phyloP scores from a whole-genome alignment of 2,113 vertebrate genomes.

The Prolemur simus region DNA sequence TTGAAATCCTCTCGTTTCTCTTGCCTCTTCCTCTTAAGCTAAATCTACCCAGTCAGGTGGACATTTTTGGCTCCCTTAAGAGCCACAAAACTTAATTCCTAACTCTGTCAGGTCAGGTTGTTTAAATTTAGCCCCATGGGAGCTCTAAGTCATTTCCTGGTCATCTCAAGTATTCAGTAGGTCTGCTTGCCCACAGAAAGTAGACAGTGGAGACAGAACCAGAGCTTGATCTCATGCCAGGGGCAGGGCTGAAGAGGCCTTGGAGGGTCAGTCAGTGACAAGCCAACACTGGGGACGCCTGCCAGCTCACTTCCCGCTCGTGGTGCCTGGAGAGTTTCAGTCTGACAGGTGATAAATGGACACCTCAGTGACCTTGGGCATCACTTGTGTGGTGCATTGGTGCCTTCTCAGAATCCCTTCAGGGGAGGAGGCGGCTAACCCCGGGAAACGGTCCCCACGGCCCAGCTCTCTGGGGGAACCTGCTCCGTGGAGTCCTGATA shows the following conservation, averaged over 20 bases:
- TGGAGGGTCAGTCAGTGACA: neutral
- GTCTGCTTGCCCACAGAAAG: neutral
- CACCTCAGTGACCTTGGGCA: neutral
- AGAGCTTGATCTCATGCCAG: neutral
- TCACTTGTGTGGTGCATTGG: neutral
- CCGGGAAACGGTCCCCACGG: neutral
- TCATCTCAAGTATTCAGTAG: neutral
- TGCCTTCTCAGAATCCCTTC: neutral
- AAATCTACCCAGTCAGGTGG: neutral
- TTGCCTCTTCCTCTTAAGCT: constrained; percentile 2
- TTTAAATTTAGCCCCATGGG: neutral
- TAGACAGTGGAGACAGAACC: neutral
- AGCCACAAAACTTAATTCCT: neutral
- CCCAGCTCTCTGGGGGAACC: neutral
- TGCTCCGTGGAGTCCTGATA: neutral
- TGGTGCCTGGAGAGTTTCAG: neutral
- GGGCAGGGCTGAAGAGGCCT: neutral
- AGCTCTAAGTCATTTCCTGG: neutral
- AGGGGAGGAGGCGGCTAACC: neutral
- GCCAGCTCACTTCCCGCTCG: neutral
- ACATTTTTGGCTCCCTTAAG: neutral
- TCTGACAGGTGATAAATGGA: neutral
- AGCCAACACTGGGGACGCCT: neutral
- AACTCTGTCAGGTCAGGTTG: neutral
- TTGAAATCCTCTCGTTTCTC: neutral